phyloP scores from a whole-genome alignment of 2,888 invertebrate genomes.

The Drosophila cognata region DNA sequence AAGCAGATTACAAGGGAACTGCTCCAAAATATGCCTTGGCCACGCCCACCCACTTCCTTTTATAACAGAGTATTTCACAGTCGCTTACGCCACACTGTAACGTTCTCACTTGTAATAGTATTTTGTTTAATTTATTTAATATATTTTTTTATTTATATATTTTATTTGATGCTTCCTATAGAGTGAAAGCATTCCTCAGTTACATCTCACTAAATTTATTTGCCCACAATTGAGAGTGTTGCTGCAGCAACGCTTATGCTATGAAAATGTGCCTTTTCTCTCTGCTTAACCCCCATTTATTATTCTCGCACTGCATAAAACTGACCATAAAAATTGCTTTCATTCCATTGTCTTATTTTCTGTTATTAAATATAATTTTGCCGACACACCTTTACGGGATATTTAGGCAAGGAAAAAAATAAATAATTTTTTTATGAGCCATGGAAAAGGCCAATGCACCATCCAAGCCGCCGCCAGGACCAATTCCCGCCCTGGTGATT shows the following conservation, averaged over 20 bases:
- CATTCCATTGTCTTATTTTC: slow-evolving; percentile 72
- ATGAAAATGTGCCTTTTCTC: not conserved
- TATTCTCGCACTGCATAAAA: slow-evolving; percentile 1
- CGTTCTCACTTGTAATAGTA: not conserved
- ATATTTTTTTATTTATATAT: not conserved
- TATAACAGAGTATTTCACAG: not conserved
- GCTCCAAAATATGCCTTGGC: not conserved
- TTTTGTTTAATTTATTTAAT: not conserved
- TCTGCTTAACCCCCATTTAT: not conserved
- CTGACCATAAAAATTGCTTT: slow-evolving; percentile 31
- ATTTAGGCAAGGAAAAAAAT: slow-evolving; percentile 22
- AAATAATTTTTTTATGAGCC: slow-evolving; percentile 64
- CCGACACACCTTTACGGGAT: slow-evolving; percentile 60
- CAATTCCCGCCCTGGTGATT: slow-evolving; percentile 58
- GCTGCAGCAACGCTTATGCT: not conserved
- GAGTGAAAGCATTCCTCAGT: not conserved
- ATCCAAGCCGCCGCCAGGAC: slow-evolving; percentile 10
- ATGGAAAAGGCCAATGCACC: slow-evolving; percentile 46
- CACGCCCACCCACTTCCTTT: not conserved
- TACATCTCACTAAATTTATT: not conserved
- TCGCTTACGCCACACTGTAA: not conserved
- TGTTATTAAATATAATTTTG: slow-evolving; percentile 74
- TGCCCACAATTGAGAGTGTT: not conserved
- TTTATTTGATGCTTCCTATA: not conserved
- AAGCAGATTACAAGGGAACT: not conserved